Percentiles rank a stretch among this genome's conserved stretches.
These are phyloP conservation scores for Peromyscus leucopus DNA, from an alignment of 2,113 vertebrate genomes.

Conservation along the genomic window DNA sequence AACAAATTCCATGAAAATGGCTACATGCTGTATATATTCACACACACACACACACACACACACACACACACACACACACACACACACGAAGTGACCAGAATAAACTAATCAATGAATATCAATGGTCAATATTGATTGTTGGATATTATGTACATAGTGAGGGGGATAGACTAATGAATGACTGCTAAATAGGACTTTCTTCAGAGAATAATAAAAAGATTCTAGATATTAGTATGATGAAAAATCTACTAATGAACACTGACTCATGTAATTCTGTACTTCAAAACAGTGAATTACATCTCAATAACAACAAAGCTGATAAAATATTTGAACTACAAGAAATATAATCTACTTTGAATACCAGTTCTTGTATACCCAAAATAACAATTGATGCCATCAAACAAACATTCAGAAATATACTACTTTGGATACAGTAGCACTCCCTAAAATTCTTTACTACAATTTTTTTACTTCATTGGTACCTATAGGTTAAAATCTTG, in stretches of 20 bases:
- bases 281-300: background rate
- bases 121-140: background rate
- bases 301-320: background rate
- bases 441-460: background rate
- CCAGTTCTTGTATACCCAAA: constrained; percentile 55
- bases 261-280: background rate
- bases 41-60: too few species aligned
- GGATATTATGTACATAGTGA: rapidly evolving
- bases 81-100: background rate
- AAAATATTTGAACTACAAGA: background rate
- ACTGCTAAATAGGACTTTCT: background rate
- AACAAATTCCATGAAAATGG: background rate
- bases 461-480: background rate
- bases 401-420: background rate
- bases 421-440: background rate
- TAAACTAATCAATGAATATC: background rate
- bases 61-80: background rate
- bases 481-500: background rate
- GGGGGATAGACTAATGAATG: background rate
- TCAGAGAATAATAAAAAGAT: background rate
- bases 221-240: background rate
- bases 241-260: background rate
- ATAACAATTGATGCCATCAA: constrained; percentile 40
- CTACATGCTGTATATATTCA: background rate
- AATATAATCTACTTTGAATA: constrained; percentile 3